These are phyloP conservation scores for Capitulum mitella DNA, from an alignment of 2,888 invertebrate genomes.

Conservation along the genomic window DNA sequence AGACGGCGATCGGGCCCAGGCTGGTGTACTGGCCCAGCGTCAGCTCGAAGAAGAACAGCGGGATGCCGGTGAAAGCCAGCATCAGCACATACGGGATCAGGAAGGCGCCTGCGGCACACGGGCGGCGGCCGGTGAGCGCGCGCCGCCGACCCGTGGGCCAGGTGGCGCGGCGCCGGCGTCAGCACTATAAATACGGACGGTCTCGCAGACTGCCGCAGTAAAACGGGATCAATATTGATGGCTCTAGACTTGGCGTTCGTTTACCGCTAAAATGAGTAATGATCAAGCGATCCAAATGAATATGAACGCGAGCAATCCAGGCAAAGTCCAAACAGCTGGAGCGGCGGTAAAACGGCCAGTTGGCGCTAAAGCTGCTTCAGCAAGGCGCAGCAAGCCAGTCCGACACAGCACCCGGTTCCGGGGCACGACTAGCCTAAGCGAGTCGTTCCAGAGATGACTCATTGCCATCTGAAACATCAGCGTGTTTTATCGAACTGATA, in stretches of 20 bases:
- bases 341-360: background rate
- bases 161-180: background rate
- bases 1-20: conserved; percentile 50
- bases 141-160: too few relatives aligned
- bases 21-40: conserved; percentile 47
- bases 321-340: background rate
- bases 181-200: too few relatives aligned
- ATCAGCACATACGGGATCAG: conserved; percentile 47
- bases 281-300: too few relatives aligned
- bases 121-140: too few relatives aligned
- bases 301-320: background rate
- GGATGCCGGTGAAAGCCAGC: conserved; percentile 45
- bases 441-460: background rate
- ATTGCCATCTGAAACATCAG: conserved; percentile 8
- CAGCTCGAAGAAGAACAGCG: conserved; percentile 47
- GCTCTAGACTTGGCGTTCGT: too few relatives aligned
- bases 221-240: too few relatives aligned
- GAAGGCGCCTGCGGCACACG: conserved; percentile 46
- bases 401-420: background rate
- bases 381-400: background rate
- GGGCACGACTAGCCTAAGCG: too few relatives aligned
- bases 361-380: background rate
- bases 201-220: too few relatives aligned
- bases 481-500: background rate
- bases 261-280: too few relatives aligned